phyloP scores from a whole-genome alignment of 1,140 invertebrate genomes.

The Diploscapter pachys region DNA sequence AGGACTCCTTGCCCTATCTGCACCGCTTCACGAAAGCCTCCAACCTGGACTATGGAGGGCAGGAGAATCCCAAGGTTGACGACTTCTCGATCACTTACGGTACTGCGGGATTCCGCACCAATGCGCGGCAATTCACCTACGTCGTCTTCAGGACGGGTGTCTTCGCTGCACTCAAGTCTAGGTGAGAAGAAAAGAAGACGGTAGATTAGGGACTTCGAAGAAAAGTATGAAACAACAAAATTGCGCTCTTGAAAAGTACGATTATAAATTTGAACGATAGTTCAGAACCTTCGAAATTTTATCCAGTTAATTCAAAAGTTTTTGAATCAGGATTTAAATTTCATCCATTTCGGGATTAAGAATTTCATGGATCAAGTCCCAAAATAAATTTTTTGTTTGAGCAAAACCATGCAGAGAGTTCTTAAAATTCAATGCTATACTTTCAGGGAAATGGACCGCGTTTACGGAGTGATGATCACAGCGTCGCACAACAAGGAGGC shows the following conservation, averaged over 20 bases:
- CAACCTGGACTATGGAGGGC: too few species aligned
- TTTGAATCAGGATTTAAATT: slow-evolving; percentile 10
- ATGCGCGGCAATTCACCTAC: slow-evolving; percentile 30
- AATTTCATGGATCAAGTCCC: slow-evolving; percentile 1
- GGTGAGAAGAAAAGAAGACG: slow-evolving; percentile 22
- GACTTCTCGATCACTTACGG: slow-evolving; percentile 25
- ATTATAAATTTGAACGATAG: slow-evolving; percentile 21
- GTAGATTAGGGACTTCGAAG: too few species aligned
- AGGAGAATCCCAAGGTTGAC: too few species aligned
- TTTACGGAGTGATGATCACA: slow-evolving; percentile 88
- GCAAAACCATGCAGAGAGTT: too few species aligned
- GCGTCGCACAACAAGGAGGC: slow-evolving; percentile 93
- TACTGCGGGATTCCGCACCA: slow-evolving; percentile 46
- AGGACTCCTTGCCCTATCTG: neutral
- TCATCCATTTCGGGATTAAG: slow-evolving; percentile 17
- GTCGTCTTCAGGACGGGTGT: slow-evolving; percentile 44
- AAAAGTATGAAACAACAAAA: too few species aligned
- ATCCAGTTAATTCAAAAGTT: slow-evolving; percentile 25
- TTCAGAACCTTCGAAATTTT: neutral
- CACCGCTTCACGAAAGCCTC: too few species aligned
- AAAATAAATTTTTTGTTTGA: too few species aligned
- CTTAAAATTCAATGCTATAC: slow-evolving; percentile 15
- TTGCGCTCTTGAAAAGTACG: neutral
- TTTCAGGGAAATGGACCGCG: slow-evolving; percentile 30
- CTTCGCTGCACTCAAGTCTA: slow-evolving; percentile 42